These are phyloP conservation scores for Saccopteryx leptura DNA, from an alignment of 2,113 vertebrate species.

Conservation along the genomic window DNA sequence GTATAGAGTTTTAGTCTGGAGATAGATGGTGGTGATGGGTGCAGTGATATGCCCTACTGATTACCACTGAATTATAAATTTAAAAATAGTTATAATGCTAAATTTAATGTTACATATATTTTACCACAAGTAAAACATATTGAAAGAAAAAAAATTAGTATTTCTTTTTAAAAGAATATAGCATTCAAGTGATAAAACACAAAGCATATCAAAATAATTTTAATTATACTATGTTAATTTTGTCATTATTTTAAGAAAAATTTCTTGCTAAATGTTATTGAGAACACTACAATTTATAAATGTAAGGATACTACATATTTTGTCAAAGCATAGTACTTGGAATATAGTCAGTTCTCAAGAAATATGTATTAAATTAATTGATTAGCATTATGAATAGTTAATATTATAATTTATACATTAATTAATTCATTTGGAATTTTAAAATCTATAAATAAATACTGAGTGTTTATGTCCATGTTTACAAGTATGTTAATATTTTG, in stretches of 20 bases:
- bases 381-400: slow-evolving; percentile 17
- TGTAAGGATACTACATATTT: background rate
- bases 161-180: background rate
- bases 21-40: background rate
- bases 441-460: background rate
- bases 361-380: background rate
- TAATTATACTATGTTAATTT: background rate
- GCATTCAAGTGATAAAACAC: background rate
- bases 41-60: background rate
- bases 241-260: slow-evolving; percentile 1
- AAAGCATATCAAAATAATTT: background rate
- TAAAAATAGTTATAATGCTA: background rate
- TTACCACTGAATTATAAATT: background rate
- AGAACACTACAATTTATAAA: background rate
- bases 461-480: background rate
- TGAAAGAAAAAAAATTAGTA: no score
- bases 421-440: background rate
- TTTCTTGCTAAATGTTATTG: background rate
- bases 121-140: background rate
- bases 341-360: background rate
- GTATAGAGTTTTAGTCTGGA: background rate
- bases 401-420: background rate
- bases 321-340: background rate
- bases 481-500: slow-evolving; percentile 1
- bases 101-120: background rate